A percentile compares a stretch with the other conserved stretches of the same genome.
Evolutionary conservation across 2,888 invertebrate species (phyloP).

Genomic region (Smittia sp.): DNA sequence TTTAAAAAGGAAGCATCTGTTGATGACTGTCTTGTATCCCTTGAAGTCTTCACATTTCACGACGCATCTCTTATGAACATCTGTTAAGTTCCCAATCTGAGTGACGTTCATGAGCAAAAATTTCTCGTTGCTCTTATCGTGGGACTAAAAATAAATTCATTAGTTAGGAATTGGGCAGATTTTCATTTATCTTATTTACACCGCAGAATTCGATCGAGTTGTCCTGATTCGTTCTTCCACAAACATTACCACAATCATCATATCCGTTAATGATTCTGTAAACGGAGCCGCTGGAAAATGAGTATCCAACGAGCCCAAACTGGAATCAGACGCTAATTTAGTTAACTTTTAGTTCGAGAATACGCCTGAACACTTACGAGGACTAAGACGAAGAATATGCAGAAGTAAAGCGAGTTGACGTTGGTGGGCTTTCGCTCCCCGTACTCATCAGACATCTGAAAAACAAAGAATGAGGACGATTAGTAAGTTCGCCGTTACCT

Average conservation of each 20-base stretch:
- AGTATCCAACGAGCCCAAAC: neutral
- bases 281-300: constrained; percentile 56
- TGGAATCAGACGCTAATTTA: neutral
- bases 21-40: constrained; percentile 52
- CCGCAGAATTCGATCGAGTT: constrained; percentile 43
- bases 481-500: too few species aligned
- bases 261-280: constrained; percentile 61
- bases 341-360: neutral
- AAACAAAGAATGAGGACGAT: too few species aligned
- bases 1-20: constrained; percentile 56
- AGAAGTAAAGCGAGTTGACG: constrained; percentile 56
- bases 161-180: constrained; percentile 41
- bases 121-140: constrained; percentile 44
- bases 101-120: constrained; percentile 46
- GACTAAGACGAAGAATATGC: constrained; percentile 56
- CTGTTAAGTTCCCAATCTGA: neutral
- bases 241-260: constrained; percentile 65
- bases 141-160: constrained; percentile 40
- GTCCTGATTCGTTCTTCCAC: constrained; percentile 53
- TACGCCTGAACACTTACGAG: constrained; percentile 54
- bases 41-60: constrained; percentile 46
- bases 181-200: constrained; percentile 54
- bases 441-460: neutral
- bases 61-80: constrained; percentile 49
- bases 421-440: constrained; percentile 56